Conservation (phyloP, 2,113 vertebrate genomes). For the Edolisoma coerulescens region DNA sequence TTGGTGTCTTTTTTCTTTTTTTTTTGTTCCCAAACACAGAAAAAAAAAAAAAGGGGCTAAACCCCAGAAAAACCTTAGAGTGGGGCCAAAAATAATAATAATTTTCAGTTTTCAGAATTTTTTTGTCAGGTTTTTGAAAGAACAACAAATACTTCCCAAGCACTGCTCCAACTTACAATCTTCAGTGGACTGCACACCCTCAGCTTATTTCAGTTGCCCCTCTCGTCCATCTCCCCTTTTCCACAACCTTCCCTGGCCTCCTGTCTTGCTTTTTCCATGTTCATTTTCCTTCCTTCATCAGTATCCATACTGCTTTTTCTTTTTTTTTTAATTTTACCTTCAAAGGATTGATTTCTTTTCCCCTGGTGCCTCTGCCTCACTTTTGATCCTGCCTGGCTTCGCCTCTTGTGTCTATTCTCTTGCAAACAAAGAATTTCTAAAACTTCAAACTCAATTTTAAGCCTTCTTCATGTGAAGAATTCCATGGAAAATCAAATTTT, state of each 20-base stretch:
- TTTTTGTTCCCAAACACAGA: constrained; percentile 14
- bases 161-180: background rate
- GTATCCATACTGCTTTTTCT: background rate
- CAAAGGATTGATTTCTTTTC: background rate
- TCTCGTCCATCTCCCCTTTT: background rate
- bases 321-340: background rate
- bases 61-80: constrained; percentile 17
- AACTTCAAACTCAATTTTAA: background rate
- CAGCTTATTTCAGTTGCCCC: background rate
- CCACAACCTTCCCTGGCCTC: background rate
- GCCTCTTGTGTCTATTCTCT: background rate
- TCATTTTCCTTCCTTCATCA: background rate
- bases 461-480: background rate
- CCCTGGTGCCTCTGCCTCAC: background rate
- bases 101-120: constrained; percentile 45
- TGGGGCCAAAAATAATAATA: constrained; percentile 48
- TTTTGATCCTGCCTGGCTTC: background rate
- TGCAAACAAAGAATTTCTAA: background rate
- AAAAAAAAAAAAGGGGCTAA: constrained; percentile 18
- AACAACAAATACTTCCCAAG: constrained; percentile 32
- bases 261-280: accelerated
- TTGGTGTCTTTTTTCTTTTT: background rate
- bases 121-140: constrained; percentile 51
- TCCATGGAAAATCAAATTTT: background rate
- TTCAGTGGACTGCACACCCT: background rate